Conservation (phyloP, 2,797 vertebrate species). For the Anableps anableps region DNA sequence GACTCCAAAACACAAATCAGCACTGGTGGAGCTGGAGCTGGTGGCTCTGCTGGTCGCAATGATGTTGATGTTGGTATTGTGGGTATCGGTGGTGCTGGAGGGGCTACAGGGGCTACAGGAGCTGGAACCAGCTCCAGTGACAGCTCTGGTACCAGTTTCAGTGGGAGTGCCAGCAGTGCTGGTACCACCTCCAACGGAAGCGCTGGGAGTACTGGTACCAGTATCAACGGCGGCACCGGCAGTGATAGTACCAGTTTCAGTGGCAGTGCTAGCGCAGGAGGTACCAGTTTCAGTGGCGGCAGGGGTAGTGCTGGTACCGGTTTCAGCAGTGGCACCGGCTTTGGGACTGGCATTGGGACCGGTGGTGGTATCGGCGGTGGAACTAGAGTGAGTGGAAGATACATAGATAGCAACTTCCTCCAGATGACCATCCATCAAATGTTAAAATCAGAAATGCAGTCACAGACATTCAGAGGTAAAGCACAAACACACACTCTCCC, state of each 20-base stretch:
- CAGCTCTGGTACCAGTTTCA: not conserved
- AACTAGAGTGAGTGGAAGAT: constrained; percentile 24
- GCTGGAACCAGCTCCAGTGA: not conserved
- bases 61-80: not conserved
- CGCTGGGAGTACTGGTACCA: not conserved
- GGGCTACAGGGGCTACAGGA: not conserved
- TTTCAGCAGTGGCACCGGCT: not conserved
- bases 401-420: constrained; percentile 46
- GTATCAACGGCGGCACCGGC: not conserved
- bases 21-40: not conserved
- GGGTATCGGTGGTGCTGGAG: not conserved
- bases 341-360: not conserved
- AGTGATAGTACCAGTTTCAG: too few relatives aligned
- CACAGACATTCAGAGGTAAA: constrained; percentile 85
- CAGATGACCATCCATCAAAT: constrained; percentile 79
- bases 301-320: not conserved
- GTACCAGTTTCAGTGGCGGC: too few relatives aligned
- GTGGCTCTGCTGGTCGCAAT: not conserved
- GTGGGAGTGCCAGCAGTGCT: not conserved
- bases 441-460: constrained; percentile 82
- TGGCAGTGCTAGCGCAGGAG: not conserved
- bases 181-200: not conserved
- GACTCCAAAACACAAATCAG: constrained; percentile 26
- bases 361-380: constrained; percentile 1
- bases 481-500: constrained; percentile 20